Percentiles rank a stretch among this genome's conserved stretches.
Evolutionary conservation across 2,888 invertebrate species (phyloP).

Genomic region (Bombyx huttoni): DNA sequence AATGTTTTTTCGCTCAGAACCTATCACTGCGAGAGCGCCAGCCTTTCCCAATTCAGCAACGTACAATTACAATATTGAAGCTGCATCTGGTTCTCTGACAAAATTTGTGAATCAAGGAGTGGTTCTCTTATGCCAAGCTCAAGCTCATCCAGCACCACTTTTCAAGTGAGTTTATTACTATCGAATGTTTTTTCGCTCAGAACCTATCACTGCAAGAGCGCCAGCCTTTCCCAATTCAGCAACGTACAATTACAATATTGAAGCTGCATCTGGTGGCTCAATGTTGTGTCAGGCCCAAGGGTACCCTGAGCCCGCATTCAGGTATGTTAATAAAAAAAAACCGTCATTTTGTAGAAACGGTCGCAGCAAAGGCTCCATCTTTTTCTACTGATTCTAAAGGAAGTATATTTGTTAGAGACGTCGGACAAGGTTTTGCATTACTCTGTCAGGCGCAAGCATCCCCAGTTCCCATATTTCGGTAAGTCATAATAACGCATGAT

Average conservation of each 20-base stretch:
- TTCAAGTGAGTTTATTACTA: slow-evolving; percentile 74
- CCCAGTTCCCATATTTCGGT: slow-evolving; percentile 78
- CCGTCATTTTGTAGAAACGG: slow-evolving; percentile 58
- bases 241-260: slow-evolving; percentile 60
- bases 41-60: slow-evolving; percentile 64
- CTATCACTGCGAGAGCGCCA: slow-evolving; percentile 63
- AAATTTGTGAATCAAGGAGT: slow-evolving; percentile 64
- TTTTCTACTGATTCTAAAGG: slow-evolving; percentile 76
- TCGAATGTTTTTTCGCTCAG: slow-evolving; percentile 37
- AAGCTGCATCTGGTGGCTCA: slow-evolving; percentile 47
- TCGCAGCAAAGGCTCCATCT: slow-evolving; percentile 74
- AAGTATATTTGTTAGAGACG: slow-evolving; percentile 73
- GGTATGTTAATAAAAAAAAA: slow-evolving; percentile 52
- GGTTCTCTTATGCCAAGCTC: slow-evolving; percentile 72
- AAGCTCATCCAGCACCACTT: slow-evolving; percentile 75
- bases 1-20: slow-evolving; percentile 41
- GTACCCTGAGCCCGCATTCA: slow-evolving; percentile 77
- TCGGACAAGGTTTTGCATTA: slow-evolving; percentile 73
- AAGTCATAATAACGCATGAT: slow-evolving; percentile 28
- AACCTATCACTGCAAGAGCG: slow-evolving; percentile 63
- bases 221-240: slow-evolving; percentile 67
- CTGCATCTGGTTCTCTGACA: slow-evolving; percentile 58
- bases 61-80: slow-evolving; percentile 58
- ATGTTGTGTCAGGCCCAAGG: slow-evolving; percentile 72
- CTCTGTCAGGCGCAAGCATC: slow-evolving; percentile 76